Conservation (phyloP, 2,888 invertebrate genomes). For the Zygothrica quintamaculata region DNA sequence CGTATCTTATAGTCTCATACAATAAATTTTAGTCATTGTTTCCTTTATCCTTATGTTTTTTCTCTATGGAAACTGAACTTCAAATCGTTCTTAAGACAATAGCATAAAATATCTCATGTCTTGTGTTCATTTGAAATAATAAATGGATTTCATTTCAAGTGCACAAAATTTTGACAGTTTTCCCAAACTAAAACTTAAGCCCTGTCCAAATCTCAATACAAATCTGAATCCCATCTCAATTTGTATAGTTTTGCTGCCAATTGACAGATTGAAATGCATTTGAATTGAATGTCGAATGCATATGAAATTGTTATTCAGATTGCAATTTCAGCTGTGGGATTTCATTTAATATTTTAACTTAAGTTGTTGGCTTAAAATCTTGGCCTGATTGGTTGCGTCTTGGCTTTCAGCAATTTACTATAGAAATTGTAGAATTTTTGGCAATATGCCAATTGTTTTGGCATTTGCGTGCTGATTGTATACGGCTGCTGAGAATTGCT, state of each 20-base stretch:
- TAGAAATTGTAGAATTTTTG: slow-evolving; percentile 5
- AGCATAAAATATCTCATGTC: too few species aligned
- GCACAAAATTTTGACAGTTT: slow-evolving; percentile 12
- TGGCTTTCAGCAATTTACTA: slow-evolving; percentile 46
- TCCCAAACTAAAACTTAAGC: slow-evolving; percentile 19
- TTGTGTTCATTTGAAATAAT: not conserved
- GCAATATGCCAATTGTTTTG: not conserved
- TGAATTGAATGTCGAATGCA: slow-evolving; percentile 17
- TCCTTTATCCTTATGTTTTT: too few species aligned
- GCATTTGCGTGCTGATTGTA: slow-evolving; percentile 20
- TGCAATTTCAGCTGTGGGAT: slow-evolving; percentile 27
- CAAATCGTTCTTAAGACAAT: not conserved
- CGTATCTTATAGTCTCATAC: too few species aligned
- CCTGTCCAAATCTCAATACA: not conserved
- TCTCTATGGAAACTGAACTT: too few species aligned
- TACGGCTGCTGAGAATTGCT: slow-evolving; percentile 12
- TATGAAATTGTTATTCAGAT: not conserved
- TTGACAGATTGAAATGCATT: slow-evolving; percentile 51
- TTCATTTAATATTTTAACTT: slow-evolving; percentile 37
- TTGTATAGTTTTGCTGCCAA: slow-evolving; percentile 20
- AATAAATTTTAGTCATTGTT: too few species aligned
- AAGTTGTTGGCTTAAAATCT: slow-evolving; percentile 9
- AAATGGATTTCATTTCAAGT: slow-evolving; percentile 6
- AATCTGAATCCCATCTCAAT: slow-evolving; percentile 6
- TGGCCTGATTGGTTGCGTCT: too few species aligned